These are phyloP conservation scores for Varanus salvator DNA, from an alignment of 2,113 vertebrate genomes.

Conservation along the genomic window DNA sequence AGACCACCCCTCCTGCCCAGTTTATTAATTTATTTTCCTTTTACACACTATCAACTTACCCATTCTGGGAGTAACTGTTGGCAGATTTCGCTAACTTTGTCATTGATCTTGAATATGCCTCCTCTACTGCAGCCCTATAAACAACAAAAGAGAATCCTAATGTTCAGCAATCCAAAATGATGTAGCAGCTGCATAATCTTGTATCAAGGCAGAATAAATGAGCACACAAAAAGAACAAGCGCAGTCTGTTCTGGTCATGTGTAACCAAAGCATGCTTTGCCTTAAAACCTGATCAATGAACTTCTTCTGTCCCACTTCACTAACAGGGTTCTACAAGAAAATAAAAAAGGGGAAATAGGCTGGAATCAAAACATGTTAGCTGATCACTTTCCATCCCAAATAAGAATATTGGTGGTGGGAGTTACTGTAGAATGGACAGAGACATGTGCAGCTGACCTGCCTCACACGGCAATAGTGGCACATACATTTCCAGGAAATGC, in stretches of 20 bases:
- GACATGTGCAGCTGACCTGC: no score
- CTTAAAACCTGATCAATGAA: not conserved
- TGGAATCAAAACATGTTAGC: no score
- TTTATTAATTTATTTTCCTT: not conserved
- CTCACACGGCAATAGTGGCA: no score
- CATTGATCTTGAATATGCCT: conserved; percentile 95
- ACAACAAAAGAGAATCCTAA: conserved; percentile 34
- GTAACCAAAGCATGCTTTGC: not conserved
- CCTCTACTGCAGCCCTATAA: conserved; percentile 92
- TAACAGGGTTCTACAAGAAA: no score
- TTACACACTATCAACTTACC: conserved; percentile 81
- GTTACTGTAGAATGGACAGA: no score
- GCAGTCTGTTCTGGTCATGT: not conserved
- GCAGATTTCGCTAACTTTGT: conserved; percentile 95
- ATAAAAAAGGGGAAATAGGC: no score
- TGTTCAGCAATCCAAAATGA: conserved; percentile 25
- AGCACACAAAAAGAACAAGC: not conserved
- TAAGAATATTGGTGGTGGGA: no score
- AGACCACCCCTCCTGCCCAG: no score
- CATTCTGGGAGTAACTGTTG: conserved; percentile 94
- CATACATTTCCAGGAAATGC: no score
- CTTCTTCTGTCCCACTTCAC: not conserved
- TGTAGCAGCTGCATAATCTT: not conserved
- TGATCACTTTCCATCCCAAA: no score
- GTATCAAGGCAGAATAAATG: not conserved